These are phyloP conservation scores for Donacobius atricapilla DNA, from an alignment of 2,113 vertebrate species.

Conservation along the genomic window DNA sequence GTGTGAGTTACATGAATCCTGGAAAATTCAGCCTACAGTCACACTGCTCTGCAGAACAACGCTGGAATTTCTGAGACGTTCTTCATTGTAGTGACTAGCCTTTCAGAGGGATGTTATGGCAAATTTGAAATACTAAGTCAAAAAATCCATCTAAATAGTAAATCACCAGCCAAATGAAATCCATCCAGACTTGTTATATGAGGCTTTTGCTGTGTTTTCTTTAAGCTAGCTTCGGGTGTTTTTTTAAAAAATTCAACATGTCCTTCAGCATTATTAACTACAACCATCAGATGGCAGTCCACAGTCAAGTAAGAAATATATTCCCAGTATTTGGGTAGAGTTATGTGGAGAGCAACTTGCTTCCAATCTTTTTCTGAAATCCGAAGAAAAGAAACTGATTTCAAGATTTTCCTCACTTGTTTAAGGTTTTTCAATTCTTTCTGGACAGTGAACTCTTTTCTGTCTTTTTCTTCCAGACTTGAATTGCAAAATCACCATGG, in stretches of 20 bases:
- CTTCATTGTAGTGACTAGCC: background rate
- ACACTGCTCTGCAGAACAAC: background rate
- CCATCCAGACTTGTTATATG: background rate
- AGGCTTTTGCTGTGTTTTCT: background rate
- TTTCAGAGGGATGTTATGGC: background rate
- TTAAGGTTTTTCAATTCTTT: background rate
- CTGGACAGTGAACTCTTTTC: background rate
- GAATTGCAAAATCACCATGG: background rate
- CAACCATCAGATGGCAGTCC: constrained; percentile 48
- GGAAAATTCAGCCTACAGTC: background rate
- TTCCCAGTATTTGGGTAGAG: background rate
- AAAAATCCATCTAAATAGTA: background rate
- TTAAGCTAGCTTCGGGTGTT: background rate
- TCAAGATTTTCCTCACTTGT: background rate
- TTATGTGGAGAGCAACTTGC: background rate
- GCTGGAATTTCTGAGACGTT: background rate
- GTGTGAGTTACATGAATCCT: background rate
- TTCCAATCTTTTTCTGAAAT: background rate
- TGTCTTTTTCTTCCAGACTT: background rate
- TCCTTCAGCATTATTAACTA: background rate
- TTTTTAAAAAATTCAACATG: background rate
- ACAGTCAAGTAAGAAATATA: background rate
- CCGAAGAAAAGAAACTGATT: background rate
- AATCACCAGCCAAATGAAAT: background rate
- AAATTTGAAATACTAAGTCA: background rate